phyloP scores from a whole-genome alignment of 2,797 vertebrate genomes.

The Geotrypetes seraphini region DNA sequence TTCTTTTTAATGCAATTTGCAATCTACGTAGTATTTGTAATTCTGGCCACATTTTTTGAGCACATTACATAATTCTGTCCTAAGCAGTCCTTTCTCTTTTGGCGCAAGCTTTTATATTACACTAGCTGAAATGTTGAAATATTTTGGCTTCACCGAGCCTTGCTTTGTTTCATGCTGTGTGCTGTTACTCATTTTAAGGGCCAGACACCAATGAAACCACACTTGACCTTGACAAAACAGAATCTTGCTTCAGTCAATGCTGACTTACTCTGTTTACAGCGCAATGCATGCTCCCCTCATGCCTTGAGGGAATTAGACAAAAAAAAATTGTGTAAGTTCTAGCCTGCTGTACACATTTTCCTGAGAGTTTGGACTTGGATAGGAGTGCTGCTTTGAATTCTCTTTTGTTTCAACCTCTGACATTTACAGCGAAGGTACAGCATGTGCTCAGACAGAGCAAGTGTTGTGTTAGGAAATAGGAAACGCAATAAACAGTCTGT shows the following conservation, averaged over 20 bases:
- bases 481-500: conserved; percentile 24
- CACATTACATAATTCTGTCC: too few relatives aligned
- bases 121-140: too few relatives aligned
- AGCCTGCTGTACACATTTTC: conserved; percentile 19
- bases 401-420: conserved; percentile 8
- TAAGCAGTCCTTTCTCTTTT: too few relatives aligned
- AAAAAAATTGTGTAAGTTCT: conserved; percentile 30
- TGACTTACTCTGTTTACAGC: conserved; percentile 33
- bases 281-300: conserved; percentile 16
- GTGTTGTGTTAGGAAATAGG: conserved; percentile 34
- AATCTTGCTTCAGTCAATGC: conserved; percentile 27
- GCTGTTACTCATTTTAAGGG: too few relatives aligned
- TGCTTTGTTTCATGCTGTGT: too few relatives aligned
- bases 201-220: too few relatives aligned
- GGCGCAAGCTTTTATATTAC: too few relatives aligned
- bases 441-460: conserved; percentile 31
- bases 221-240: conserved; percentile 27
- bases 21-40: too few relatives aligned
- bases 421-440: conserved; percentile 15
- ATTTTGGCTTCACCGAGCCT: too few relatives aligned
- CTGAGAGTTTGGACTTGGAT: conserved; percentile 16
- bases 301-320: conserved; percentile 38
- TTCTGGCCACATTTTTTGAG: too few relatives aligned
- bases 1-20: too few relatives aligned
- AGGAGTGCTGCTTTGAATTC: conserved; percentile 9